A percentile compares a stretch with the other conserved stretches of the same genome.
phyloP scores from a whole-genome alignment of 2,113 vertebrate species.

The Deroptyus accipitrinus region DNA sequence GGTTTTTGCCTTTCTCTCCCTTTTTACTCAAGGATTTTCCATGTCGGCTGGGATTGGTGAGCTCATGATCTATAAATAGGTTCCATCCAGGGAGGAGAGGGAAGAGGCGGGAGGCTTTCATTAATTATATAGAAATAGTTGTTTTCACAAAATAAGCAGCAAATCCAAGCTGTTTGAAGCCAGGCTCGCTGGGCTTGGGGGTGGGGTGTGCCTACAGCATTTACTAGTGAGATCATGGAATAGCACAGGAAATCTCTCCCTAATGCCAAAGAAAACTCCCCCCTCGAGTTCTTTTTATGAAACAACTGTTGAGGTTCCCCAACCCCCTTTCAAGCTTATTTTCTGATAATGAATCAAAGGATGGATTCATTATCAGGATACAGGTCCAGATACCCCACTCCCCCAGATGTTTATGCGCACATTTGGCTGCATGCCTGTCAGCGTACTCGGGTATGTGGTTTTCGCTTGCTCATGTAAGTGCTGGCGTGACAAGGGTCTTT shows the following conservation, averaged over 20 bases:
- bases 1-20: background rate
- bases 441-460: fast-evolving
- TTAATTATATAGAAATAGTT: conserved; percentile 40
- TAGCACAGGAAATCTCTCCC: conserved; percentile 47
- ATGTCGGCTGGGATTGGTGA: background rate
- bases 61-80: conserved; percentile 50
- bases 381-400: background rate
- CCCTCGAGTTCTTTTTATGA: background rate
- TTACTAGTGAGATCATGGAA: conserved; percentile 68
- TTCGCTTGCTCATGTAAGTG: background rate
- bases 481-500: background rate
- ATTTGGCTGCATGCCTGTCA: background rate
- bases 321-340: background rate
- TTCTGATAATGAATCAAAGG: background rate
- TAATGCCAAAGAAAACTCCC: conserved; percentile 56
- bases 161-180: conserved; percentile 22
- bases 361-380: background rate
- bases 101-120: background rate
- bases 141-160: conserved; percentile 25
- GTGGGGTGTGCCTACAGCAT: background rate
- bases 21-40: conserved; percentile 4
- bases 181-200: background rate
- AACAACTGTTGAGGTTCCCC: background rate
- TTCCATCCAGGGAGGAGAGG: background rate
- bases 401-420: background rate